A percentile compares a stretch with the other conserved stretches of the same genome.
phyloP scores from a whole-genome alignment of 2,113 vertebrate species.

The Campylomormyrus numenius region DNA sequence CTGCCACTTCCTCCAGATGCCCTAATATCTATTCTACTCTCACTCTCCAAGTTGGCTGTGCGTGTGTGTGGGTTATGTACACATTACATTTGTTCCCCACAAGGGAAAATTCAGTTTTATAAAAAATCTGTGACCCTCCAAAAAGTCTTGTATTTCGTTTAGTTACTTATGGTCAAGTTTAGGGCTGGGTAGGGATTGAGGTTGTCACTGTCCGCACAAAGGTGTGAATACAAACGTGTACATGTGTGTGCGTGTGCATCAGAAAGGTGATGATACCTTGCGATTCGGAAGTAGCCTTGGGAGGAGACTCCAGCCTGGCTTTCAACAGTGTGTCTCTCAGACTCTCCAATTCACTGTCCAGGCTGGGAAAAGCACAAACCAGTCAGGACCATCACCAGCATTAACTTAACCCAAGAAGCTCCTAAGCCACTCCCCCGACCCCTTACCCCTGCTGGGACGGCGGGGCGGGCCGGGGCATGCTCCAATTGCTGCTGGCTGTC shows the following conservation, averaged over 20 bases:
- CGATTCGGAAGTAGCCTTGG: constrained; percentile 57
- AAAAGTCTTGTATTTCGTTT: background rate
- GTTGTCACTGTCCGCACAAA: background rate
- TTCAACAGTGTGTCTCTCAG: constrained; percentile 75
- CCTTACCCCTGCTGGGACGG: constrained; percentile 36
- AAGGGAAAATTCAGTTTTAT: background rate
- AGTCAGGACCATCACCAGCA: background rate
- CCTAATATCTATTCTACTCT: background rate
- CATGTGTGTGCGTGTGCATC: background rate
- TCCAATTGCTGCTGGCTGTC: constrained; percentile 53
- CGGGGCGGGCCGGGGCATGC: constrained; percentile 19
- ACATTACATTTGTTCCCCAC: background rate
- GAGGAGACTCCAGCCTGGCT: constrained; percentile 67
- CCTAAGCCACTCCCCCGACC: background rate
- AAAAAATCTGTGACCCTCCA: background rate
- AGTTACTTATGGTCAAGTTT: background rate
- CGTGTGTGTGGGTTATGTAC: background rate
- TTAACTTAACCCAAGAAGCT: background rate
- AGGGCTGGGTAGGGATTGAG: background rate
- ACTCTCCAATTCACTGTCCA: constrained; percentile 81
- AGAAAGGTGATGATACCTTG: constrained; percentile 59
- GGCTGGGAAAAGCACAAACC: constrained; percentile 49
- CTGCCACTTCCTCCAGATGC: background rate
- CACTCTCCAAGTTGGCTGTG: background rate
- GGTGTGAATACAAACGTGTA: background rate